Evolutionary conservation across 2,888 invertebrate genomes (phyloP).

Genomic region (Iphiclides podalirius): DNA sequence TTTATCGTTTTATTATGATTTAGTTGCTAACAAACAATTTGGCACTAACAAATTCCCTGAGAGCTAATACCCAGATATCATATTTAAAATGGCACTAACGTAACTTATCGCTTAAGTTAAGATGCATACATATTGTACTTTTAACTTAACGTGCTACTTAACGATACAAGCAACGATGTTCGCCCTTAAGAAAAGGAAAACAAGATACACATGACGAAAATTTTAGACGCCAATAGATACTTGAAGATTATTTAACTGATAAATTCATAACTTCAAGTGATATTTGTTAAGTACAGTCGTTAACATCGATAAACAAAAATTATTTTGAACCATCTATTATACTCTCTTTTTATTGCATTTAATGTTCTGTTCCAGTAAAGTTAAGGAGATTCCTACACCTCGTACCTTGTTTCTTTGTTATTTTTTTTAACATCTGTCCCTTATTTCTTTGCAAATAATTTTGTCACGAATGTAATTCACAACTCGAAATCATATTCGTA

Average conservation of each 20-base stretch:
- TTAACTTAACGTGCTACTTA: not conserved
- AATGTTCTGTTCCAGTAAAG: conserved; percentile 1
- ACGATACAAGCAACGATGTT: too few species aligned
- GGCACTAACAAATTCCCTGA: too few species aligned
- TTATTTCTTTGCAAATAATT: conserved; percentile 1
- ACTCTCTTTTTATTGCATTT: conserved; percentile 12
- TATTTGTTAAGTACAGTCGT: not conserved
- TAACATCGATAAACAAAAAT: not conserved
- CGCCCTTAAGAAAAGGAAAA: too few species aligned
- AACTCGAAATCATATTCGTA: too few species aligned
- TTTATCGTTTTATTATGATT: too few species aligned
- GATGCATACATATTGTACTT: not conserved
- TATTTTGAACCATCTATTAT: not conserved
- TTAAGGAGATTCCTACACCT: conserved; percentile 1
- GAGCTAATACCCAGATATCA: too few species aligned
- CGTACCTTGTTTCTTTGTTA: conserved; percentile 4
- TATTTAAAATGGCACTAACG: not conserved
- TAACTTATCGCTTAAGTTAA: not conserved
- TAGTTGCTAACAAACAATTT: too few species aligned
- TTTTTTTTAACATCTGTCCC: not conserved
- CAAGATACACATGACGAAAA: too few species aligned
- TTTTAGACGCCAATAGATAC: too few species aligned
- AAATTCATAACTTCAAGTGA: not conserved
- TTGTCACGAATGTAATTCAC: too few species aligned
- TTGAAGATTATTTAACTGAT: not conserved